Conservation (phyloP, 2,113 vertebrate genomes). For the Enhydra lutris region DNA sequence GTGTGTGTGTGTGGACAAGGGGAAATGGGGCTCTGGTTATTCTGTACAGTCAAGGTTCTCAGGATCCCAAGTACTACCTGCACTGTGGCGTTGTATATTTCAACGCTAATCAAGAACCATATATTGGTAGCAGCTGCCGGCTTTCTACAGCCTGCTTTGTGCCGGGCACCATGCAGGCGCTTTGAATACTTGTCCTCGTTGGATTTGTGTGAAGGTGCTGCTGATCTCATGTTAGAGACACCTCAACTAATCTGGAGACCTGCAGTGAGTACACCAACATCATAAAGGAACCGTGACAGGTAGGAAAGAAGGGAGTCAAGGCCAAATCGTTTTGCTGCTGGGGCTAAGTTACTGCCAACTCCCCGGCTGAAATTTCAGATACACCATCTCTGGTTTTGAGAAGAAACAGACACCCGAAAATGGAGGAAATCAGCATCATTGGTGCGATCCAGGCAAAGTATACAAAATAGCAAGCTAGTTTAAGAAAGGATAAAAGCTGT, state of each 20-base stretch:
- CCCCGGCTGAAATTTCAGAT: background rate
- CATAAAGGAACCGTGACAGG: background rate
- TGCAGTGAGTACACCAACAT: background rate
- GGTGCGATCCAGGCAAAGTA: background rate
- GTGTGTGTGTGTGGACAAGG: background rate
- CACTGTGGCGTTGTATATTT: background rate
- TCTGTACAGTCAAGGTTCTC: background rate
- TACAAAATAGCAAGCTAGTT: background rate
- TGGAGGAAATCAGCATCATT: conserved; percentile 22
- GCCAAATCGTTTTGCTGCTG: background rate
- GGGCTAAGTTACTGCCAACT: background rate
- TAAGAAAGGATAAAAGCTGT: background rate
- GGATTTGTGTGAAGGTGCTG: background rate
- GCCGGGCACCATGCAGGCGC: background rate
- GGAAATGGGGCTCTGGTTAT: background rate
- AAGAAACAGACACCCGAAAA: conserved; percentile 54
- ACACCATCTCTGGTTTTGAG: conserved; percentile 26
- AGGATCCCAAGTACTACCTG: background rate
- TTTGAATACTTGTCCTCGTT: background rate
- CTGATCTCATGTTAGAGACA: background rate
- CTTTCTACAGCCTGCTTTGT: background rate
- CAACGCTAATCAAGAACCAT: background rate
- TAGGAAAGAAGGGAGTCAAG: background rate
- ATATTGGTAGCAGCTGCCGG: background rate
- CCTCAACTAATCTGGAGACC: background rate